Base-by-base conservation (phyloP, 2,888 invertebrate genomes). In the Dastarcus helophoroides region DNA sequence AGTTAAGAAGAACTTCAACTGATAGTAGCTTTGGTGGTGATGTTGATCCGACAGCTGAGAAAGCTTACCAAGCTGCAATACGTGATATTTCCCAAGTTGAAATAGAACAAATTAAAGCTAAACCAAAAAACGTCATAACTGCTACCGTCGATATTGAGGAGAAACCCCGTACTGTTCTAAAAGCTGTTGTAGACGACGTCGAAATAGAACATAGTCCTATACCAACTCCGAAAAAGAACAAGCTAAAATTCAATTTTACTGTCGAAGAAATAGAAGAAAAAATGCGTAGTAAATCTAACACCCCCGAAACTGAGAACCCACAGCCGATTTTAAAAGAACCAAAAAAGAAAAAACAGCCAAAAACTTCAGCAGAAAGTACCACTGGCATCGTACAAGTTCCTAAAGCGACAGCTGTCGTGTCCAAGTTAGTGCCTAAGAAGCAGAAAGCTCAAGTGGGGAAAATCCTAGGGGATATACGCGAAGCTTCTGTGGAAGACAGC, bases 121-220 rank as follows among this genome's bases (percentile, higher is more conserved):
- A 64, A 54, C 48, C 63, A 24, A 72, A 67, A 60, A 57, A 65
- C 7, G 66, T 68, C 29, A 71, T 73, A 12, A 71, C 71, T 6
- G 56, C 66, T 7, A 62, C 66, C 1, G 68, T 73, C 4, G 68
- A 71, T 46, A 51, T 73, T 23, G 63, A 65, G 28, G 52, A 65
- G 26, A 58, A 51, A 35, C 61, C 64, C 15, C 55, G 46, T 27
- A 64, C 60, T 40, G 63, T 64, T 5, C 52, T 72, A 14, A 73
- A 71, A 54, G 68, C 68, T 39, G 58, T 65, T 30, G 59, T 74
- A 17, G 71, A 71, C 47, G 65, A 73, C 46, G 58, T 72, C 4
- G 64, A 64, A 14, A 71, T 79, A 9, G 74, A 76, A 53, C 75
- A 76, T 59, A 66, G 64, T 27, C 62, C 56, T 59, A 32, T 38